A percentile compares a stretch with the other conserved stretches of the same genome.
Evolutionary conservation across 2,113 vertebrate species (phyloP).

Genomic region (Fregetta grallaria): DNA sequence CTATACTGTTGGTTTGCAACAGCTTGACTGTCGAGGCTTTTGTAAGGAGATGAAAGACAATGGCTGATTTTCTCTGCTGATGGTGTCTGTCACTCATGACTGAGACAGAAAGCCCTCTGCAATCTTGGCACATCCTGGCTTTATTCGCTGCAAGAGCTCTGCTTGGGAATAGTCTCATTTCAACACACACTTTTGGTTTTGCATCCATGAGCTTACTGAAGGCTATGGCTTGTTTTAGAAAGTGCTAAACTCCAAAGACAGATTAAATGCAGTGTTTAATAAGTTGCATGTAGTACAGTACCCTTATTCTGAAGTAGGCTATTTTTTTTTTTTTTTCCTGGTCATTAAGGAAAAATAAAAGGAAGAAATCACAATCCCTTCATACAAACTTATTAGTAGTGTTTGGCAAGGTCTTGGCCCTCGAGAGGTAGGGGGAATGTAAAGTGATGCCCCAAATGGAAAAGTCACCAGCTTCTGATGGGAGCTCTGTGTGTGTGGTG

Average conservation of each 20-base stretch:
- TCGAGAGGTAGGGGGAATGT: rapidly evolving
- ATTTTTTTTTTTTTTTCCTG: not conserved
- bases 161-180: not conserved
- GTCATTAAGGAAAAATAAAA: not conserved
- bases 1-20: not conserved
- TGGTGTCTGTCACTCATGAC: not conserved
- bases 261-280: not conserved
- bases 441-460: not conserved
- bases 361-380: not conserved
- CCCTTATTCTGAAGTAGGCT: not conserved
- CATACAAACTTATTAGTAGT: not conserved
- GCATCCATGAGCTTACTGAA: not conserved
- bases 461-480: not conserved
- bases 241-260: not conserved
- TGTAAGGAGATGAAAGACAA: not conserved
- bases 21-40: not conserved
- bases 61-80: not conserved
- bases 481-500: not conserved
- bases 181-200: not conserved
- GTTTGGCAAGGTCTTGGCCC: not conserved
- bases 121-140: not conserved
- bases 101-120: not conserved
- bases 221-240: not conserved
- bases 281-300: not conserved
- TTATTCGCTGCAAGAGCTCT: not conserved